Base-by-base conservation (phyloP, 2,797 vertebrate genomes). In the Taenioides sp. region DNA sequence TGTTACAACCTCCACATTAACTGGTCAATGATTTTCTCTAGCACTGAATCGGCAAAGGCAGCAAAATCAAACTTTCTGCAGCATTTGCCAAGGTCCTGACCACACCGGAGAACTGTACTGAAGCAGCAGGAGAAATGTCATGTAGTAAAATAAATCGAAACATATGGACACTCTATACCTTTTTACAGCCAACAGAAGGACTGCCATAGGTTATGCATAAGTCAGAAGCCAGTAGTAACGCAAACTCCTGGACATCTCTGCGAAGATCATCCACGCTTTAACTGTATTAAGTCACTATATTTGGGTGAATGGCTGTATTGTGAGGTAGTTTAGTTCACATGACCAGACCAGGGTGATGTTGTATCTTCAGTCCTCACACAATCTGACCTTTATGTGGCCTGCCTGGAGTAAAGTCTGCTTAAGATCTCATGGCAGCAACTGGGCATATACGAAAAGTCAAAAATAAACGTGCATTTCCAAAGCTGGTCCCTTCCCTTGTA, bases 321-420 rank as follows among this genome's bases (percentile, higher is more conserved):
- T 87, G 55, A 28, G 67, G 63, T 12, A 31, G 37, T 54, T 75
- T 23, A 52, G 50, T 59, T 40, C 88, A 84, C 85, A 81, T 88
- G 85, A 84, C 69, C 7, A 5, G 28, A 54, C 43, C 43, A 47
- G 63, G 14, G 20, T 59, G 37, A 31, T 68, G 40, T 47, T 66
- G 65, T 52, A 50, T 52, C 72, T 61, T 25, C 40, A 23, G 6
- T 28, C 3, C 7, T 67, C 63, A 67, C 68, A 69, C 47, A 59
- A 28, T 9, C 16, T 60, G 61, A 71, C 60, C 62, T 72, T 55
- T 52, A 11, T 52, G 34, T 49, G 43, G 0, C n/a, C 27, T 57
- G 6, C 62, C 74, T 63, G 65, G 57, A 31, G 2, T 4, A 34
- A 54, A 37, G 23, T 10, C 22, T 0, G 43, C 43, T 25, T 20